Base-by-base conservation (phyloP, 2,113 vertebrate genomes). In the Hyaena hyaena region DNA sequence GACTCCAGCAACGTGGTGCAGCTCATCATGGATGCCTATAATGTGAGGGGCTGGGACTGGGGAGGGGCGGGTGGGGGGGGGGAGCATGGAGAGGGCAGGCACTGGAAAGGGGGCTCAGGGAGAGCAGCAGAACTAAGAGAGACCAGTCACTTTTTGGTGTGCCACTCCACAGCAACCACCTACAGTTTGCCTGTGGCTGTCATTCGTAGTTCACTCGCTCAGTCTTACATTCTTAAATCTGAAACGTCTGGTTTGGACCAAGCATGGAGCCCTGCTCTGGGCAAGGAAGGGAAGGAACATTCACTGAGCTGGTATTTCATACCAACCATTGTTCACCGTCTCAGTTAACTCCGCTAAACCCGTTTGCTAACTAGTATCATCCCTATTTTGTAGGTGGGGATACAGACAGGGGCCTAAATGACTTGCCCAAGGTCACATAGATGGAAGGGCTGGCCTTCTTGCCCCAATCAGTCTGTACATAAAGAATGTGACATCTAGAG, bases 1-100 rank as follows among this genome's bases (percentile, higher is more conserved):
- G 99, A 99, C 95, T 99, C 99, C 87, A 99, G 99, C 98, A 99
- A 99, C 11, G 99, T 99, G 90, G 98, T 99, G 5, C 98, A 99
- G 97, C 98, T 99, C 74, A 99, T 99, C 90, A 98, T 98, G 65
- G 98, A 99, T 0, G 99, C 99, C 4, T 99, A 99, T 35, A 96
- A 98, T 48, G 99, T 99, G 92, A 99, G 99, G 43, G 68, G 43
- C 74, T 17, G 0, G 7, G 45, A 9, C 74, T 21, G 76, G 48
- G 31, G 28, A 48, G 76, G 48, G 28, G 33, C 48, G 15, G 48
- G 26, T 31, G 45, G 76, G 48, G 26, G 66, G 45, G 76, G 16
- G 28, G 66, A 5, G 24, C 5, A 2, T 1, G n/a, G 55, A 0
- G 24, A 71, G 26, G 63, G 39, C 14, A 17, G 79, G 55, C 8